Percentiles rank a stretch among this genome's conserved stretches.
Evolutionary conservation across 2,888 invertebrate genomes (phyloP).

Genomic region (Diabrotica balteata): DNA sequence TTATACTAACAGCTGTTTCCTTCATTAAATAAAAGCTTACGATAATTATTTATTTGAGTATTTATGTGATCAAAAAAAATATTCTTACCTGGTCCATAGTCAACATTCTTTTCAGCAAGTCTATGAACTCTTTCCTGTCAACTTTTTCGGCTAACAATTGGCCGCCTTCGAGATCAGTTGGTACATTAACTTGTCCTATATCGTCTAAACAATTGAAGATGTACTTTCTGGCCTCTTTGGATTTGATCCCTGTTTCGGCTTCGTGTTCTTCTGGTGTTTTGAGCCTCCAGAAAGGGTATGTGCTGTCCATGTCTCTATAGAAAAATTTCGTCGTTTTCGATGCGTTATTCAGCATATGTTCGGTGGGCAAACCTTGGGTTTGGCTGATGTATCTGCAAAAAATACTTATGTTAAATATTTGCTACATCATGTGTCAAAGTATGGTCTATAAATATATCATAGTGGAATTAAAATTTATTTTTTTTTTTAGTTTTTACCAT

Average conservation of each 20-base stretch:
- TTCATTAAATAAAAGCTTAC: too few species aligned
- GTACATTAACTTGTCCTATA: conserved; percentile 95
- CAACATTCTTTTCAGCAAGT: conserved; percentile 96
- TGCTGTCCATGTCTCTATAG: conserved; percentile 92
- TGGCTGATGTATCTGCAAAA: conserved; percentile 74
- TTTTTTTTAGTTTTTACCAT: too few species aligned
- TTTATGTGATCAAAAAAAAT: conserved; percentile 39
- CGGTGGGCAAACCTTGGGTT: conserved; percentile 90
- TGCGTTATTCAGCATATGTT: conserved; percentile 96
- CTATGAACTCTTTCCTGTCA: conserved; percentile 96
- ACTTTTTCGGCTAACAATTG: conserved; percentile 97
- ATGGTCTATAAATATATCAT: too few species aligned
- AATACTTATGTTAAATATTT: neutral
- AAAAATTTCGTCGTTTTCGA: conserved; percentile 99
- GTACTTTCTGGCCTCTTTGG: conserved; percentile 99
- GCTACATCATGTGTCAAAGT: too few species aligned
- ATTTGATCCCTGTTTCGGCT: conserved; percentile 95
- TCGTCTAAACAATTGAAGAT: conserved; percentile 99
- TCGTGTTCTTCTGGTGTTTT: conserved; percentile 99
- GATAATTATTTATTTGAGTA: too few species aligned
- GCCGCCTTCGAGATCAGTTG: conserved; percentile 96
- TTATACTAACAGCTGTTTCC: too few species aligned
- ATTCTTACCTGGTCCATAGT: conserved; percentile 92
- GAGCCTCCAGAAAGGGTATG: conserved; percentile 84
- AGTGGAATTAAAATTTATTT: too few species aligned